Conservation (phyloP, 1,140 invertebrate genomes). For the Habropoda laboriosa region DNA sequence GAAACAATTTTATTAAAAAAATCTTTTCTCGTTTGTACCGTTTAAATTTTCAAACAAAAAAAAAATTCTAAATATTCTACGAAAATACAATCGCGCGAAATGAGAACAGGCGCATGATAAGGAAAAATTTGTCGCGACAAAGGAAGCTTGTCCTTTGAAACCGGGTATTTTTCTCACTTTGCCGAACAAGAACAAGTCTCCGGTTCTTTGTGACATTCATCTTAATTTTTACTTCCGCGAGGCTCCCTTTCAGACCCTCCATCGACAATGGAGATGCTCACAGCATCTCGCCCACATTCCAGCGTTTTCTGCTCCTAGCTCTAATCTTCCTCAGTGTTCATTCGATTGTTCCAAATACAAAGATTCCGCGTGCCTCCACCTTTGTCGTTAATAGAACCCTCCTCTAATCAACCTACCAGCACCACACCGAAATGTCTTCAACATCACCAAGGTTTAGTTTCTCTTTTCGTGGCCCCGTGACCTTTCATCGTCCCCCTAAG, state of each 20-base stretch:
- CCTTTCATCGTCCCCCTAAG: not conserved
- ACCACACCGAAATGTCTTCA: not conserved
- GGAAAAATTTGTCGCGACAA: not conserved
- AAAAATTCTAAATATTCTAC: too few species aligned
- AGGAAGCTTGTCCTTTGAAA: not conserved
- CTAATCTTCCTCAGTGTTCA: conserved; percentile 4
- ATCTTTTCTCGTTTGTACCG: too few species aligned
- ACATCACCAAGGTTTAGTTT: not conserved
- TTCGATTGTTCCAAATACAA: conserved; percentile 10
- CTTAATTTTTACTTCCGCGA: conserved; percentile 30
- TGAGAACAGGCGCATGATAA: not conserved
- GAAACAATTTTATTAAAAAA: too few species aligned
- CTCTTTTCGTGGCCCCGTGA: conserved; percentile 9
- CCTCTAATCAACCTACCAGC: not conserved
- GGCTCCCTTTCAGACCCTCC: not conserved
- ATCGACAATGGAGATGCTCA: not conserved
- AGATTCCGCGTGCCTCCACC: not conserved
- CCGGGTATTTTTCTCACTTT: not conserved
- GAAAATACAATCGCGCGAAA: not conserved
- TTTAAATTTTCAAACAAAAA: too few species aligned
- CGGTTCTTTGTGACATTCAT: conserved; percentile 6
- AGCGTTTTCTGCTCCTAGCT: not conserved
- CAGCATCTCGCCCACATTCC: not conserved
- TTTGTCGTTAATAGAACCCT: too few species aligned
- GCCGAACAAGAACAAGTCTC: not conserved